These are phyloP conservation scores for Oreochromis niloticus DNA, from an alignment of 2,113 vertebrate genomes.

Conservation along the genomic window DNA sequence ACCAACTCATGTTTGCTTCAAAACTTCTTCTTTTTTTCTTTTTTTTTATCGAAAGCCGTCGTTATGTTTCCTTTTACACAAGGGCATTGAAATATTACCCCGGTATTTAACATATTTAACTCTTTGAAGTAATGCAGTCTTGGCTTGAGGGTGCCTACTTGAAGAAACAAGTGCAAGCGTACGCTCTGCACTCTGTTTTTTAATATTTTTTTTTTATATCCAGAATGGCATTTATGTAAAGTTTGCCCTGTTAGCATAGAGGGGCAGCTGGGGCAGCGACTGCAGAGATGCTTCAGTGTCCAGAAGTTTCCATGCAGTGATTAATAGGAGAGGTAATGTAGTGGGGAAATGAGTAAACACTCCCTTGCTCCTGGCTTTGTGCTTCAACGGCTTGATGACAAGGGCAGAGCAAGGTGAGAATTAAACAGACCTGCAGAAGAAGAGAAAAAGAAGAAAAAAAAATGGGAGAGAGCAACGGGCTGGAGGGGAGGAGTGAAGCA, in stretches of 20 bases:
- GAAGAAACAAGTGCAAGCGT: not conserved
- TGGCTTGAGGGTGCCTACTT: not conserved
- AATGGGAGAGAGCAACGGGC: not conserved
- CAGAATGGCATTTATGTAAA: slow-evolving; percentile 34
- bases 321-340: slow-evolving; percentile 99
- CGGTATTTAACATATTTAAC: not conserved
- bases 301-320: slow-evolving; percentile 97
- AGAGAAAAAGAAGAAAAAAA: slow-evolving; percentile 43
- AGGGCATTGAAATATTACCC: not conserved
- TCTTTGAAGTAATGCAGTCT: not conserved
- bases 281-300: slow-evolving; percentile 95
- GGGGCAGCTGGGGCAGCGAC: slow-evolving; percentile 65
- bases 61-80: not conserved
- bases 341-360: slow-evolving; percentile 99
- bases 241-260: slow-evolving; percentile 33
- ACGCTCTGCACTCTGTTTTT: not conserved
- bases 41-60: not conserved
- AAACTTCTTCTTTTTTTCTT: not conserved
- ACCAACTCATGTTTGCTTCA: slow-evolving; percentile 45
- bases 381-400: slow-evolving; percentile 99
- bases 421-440: slow-evolving; percentile 90
- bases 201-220: not conserved
- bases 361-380: slow-evolving; percentile 98
- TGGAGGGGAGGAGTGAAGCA: slow-evolving; percentile 75
- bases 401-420: slow-evolving; percentile 99